Conservation (phyloP, 2,888 invertebrate species). For the Mimumesa dahlbomi region DNA sequence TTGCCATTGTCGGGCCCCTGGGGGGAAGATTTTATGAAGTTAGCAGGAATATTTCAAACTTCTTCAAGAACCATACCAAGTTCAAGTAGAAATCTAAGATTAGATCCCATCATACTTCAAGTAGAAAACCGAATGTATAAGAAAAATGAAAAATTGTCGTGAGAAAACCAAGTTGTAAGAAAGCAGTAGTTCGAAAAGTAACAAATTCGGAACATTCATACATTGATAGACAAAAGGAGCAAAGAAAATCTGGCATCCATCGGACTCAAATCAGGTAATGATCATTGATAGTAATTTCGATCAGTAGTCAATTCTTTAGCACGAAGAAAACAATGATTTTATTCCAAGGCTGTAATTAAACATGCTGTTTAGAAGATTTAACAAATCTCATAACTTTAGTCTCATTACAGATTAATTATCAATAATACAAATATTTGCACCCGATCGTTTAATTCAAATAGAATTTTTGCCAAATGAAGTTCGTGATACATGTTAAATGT, state of each 20-base stretch:
- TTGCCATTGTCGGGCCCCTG: conserved; percentile 8
- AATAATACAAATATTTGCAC: background rate
- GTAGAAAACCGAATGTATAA: too few relatives aligned
- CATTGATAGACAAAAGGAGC: background rate
- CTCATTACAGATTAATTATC: conserved; percentile 21
- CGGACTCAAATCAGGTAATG: conserved; percentile 16
- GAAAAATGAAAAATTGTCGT: too few relatives aligned
- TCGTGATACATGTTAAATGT: background rate
- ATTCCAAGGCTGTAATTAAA: too few relatives aligned
- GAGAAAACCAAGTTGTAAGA: background rate
- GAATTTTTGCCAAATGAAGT: background rate
- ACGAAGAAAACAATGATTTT: background rate
- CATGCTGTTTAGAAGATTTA: too few relatives aligned
- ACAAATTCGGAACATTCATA: background rate
- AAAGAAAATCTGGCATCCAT: background rate
- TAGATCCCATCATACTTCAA: too few relatives aligned
- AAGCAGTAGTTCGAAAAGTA: background rate
- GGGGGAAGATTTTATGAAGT: conserved; percentile 1
- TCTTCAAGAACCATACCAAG: background rate
- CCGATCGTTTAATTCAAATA: background rate
- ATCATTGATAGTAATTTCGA: conserved; percentile 7
- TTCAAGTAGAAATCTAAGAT: conserved; percentile 2
- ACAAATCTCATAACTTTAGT: too few relatives aligned
- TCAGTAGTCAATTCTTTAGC: background rate
- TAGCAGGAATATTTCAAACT: conserved; percentile 5